A percentile compares a stretch with the other conserved stretches of the same genome.
Evolutionary conservation across 2,113 vertebrate genomes (phyloP).

Genomic region (Strix uralensis): DNA sequence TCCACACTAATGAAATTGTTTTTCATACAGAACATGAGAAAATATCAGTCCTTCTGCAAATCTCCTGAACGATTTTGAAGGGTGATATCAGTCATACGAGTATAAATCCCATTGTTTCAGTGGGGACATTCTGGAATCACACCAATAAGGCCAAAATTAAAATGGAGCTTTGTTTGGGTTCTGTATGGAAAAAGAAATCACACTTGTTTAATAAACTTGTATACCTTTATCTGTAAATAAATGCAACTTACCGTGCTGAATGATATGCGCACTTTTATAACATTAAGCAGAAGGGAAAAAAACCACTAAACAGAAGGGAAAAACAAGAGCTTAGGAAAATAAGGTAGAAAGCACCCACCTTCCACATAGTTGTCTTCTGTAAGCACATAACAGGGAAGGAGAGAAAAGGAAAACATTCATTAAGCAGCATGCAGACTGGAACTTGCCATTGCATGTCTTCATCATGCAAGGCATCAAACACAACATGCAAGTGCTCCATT

Average conservation of each 20-base stretch:
- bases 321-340: slow-evolving; percentile 74
- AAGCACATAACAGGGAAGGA: slow-evolving; percentile 93
- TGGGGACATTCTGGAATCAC: not conserved
- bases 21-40: slow-evolving; percentile 66
- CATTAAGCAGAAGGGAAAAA: slow-evolving; percentile 55
- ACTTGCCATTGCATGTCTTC: slow-evolving; percentile 94
- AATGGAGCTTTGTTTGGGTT: slow-evolving; percentile 30
- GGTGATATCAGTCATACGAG: rapidly evolving
- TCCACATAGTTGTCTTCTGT: slow-evolving; percentile 96
- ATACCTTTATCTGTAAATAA: slow-evolving; percentile 20
- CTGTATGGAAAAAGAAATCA: slow-evolving; percentile 64
- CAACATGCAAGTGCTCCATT: slow-evolving; percentile 91
- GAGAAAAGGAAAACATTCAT: slow-evolving; percentile 99
- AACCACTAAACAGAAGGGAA: slow-evolving; percentile 50
- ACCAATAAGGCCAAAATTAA: not conserved
- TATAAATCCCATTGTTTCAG: not conserved
- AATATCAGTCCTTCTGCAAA: not conserved
- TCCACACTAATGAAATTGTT: slow-evolving; percentile 2
- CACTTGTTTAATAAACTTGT: slow-evolving; percentile 12
- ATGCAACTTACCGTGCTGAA: slow-evolving; percentile 76
- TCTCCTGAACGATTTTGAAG: not conserved
- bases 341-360: slow-evolving; percentile 92
- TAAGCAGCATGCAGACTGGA: slow-evolving; percentile 99
- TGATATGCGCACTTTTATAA: slow-evolving; percentile 52
- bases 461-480: slow-evolving; percentile 97